Evolutionary conservation across 2,888 invertebrate species (phyloP).

Genomic region (Uloborus plumipes): DNA sequence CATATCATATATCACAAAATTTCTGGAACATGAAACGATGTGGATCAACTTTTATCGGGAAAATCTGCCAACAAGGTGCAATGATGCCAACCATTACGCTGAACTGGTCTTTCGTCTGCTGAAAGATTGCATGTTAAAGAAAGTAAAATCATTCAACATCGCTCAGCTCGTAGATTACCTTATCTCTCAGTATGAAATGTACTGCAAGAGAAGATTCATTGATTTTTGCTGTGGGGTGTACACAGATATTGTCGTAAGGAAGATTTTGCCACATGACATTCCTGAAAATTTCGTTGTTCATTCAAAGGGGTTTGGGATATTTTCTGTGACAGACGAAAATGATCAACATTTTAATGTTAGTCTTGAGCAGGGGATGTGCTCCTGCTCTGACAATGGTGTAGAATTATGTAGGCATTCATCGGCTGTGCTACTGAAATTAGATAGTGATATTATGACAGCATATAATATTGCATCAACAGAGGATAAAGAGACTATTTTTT

Average conservation of each 20-base stretch:
- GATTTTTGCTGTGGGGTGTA: neutral
- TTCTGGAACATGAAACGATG: conserved; percentile 6
- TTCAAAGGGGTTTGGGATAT: too few relatives aligned
- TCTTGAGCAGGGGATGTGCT: neutral
- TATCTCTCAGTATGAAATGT: neutral
- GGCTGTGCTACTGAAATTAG: neutral
- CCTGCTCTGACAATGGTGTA: neutral
- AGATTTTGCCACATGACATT: too few relatives aligned
- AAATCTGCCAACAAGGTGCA: neutral
- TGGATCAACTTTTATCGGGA: neutral
- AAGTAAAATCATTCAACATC: neutral
- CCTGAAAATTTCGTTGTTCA: too few relatives aligned
- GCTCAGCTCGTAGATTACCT: neutral
- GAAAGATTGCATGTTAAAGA: neutral
- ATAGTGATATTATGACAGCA: neutral
- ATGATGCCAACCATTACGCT: neutral
- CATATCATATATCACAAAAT: neutral
- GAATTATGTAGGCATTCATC: conserved; percentile 1
- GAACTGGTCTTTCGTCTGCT: neutral
- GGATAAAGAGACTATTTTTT: neutral
- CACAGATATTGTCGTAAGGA: neutral
- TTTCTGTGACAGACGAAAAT: too few relatives aligned
- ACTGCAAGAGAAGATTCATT: neutral
- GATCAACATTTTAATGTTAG: neutral
- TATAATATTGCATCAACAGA: neutral